phyloP scores from a whole-genome alignment of 1,140 invertebrate species.

The Saccostrea glomerata region DNA sequence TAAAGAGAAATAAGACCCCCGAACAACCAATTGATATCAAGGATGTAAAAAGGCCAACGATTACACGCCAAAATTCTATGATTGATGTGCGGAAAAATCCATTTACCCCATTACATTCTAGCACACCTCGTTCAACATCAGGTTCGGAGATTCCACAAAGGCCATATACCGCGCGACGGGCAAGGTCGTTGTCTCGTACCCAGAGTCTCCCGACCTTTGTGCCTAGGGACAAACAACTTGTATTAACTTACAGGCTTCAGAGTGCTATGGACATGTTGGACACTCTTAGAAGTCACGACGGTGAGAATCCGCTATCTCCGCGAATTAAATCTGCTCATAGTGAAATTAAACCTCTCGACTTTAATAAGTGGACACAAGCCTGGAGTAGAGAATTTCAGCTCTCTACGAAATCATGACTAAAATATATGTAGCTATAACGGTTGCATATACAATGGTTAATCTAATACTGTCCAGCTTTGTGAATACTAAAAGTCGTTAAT shows the following conservation, averaged over 20 bases:
- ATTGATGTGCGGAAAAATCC: not conserved
- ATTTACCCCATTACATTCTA: not conserved
- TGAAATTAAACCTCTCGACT: slow-evolving; percentile 63
- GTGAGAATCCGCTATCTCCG: slow-evolving; percentile 62
- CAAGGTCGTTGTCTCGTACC: not conserved
- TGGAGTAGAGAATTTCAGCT: slow-evolving; percentile 67
- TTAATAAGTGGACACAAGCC: slow-evolving; percentile 66
- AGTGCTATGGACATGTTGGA: slow-evolving; percentile 75
- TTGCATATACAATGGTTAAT: too few species aligned
- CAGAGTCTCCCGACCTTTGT: slow-evolving; percentile 39
- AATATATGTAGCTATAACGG: not conserved
- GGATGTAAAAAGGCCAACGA: slow-evolving; percentile 15
- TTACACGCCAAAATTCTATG: not conserved
- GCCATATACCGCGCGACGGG: not conserved
- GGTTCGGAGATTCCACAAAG: not conserved
- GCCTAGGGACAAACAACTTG: slow-evolving; percentile 62
- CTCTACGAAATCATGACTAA: not conserved
- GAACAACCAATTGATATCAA: slow-evolving; percentile 44
- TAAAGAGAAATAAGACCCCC: slow-evolving; percentile 68
- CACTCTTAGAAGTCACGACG: slow-evolving; percentile 58
- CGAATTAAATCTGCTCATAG: slow-evolving; percentile 43
- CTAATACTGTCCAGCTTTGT: too few species aligned
- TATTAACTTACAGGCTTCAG: slow-evolving; percentile 69
- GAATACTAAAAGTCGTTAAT: too few species aligned
- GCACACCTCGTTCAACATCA: not conserved